Base-by-base conservation (phyloP, 2,797 vertebrate genomes). In the Pangasius krempfi region DNA sequence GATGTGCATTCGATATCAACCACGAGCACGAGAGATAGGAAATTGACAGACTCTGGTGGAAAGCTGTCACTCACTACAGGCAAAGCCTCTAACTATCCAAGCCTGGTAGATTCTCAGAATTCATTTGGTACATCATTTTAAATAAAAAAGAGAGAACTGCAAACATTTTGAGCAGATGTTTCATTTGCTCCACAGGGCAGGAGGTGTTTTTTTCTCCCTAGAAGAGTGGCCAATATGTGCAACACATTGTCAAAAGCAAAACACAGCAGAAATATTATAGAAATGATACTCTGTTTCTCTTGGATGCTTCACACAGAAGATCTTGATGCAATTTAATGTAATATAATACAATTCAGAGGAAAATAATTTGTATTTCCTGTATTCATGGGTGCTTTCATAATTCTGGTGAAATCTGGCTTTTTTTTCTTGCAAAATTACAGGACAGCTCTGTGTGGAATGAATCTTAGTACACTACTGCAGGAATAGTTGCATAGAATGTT, bases 11-110 rank as follows among this genome's bases (percentile, higher is more conserved):
- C 44, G 86, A 87, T 87, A 87, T 91, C 85, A 93, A 91, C 90
- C 66, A 64, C 62, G 90, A 89, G 93, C 90, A 89, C 93, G 92
- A 86, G 92, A 79, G 13, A 92, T 92, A 91, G 92, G 85, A 93
- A 90, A 91, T 62, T 85, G 89, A 86, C 90, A 85, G 87, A 90
- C 75, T 90, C 66, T 64, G 88, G 86, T 91, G 84, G 75, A 4
- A 86, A 64, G 85, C 81, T 84, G 87, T 75, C 68, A 52, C 81
- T 62, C 12, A 47, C 44, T 30, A 56, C 18, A 81, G 18, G 7
- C 68, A 72, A 56, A 56, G 4, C 22, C 12, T 78, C 58, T 33
- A 5, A 85, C 68, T 72, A 1, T 20, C 44, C 16, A 52, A 50
- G 18, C 60, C 40, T 84, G 44, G 3, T 30, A 5, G 44, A 68